A percentile compares a stretch with the other conserved stretches of the same genome.
Evolutionary conservation across 1,140 invertebrate genomes (phyloP).

Genomic region (Drosophila tsacasi): DNA sequence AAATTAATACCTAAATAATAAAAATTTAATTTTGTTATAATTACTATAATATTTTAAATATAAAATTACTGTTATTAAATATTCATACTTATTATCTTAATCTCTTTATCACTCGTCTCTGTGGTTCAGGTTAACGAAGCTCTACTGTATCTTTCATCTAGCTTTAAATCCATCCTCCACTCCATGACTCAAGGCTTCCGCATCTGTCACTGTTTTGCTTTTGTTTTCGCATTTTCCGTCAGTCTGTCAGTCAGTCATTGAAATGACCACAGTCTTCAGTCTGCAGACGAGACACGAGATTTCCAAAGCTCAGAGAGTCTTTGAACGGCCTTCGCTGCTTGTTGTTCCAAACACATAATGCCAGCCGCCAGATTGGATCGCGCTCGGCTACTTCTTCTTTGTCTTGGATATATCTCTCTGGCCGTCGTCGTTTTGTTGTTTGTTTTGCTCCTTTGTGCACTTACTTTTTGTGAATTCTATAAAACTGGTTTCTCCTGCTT

Average conservation of each 20-base stretch:
- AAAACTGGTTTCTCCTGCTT: constrained; percentile 56
- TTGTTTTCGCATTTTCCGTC: constrained; percentile 48
- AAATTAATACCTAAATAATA: no score
- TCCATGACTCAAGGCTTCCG: constrained; percentile 44
- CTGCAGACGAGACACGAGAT: constrained; percentile 9
- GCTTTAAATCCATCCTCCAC: constrained; percentile 26
- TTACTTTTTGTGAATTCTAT: constrained; percentile 64
- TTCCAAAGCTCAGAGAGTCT: constrained; percentile 37
- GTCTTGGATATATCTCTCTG: constrained; percentile 36
- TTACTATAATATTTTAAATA: no score
- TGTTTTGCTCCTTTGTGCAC: constrained; percentile 61
- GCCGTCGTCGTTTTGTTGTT: constrained; percentile 28
- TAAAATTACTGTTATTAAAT: no score
- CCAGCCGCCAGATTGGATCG: constrained; percentile 13
- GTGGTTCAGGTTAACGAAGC: constrained; percentile 5
- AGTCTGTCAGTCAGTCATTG: constrained; percentile 25
- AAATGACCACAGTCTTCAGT: constrained; percentile 22
- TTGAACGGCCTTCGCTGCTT: constrained; percentile 59
- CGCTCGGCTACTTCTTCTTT: constrained; percentile 37
- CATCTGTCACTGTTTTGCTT: constrained; percentile 46
- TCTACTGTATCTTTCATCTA: constrained; percentile 35
- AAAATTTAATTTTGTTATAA: no score
- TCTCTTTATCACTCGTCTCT: not conserved
- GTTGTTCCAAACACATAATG: constrained; percentile 19
- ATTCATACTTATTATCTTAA: not conserved